phyloP scores from a whole-genome alignment of 1,140 invertebrate species.

The Helicoverpa zea region DNA sequence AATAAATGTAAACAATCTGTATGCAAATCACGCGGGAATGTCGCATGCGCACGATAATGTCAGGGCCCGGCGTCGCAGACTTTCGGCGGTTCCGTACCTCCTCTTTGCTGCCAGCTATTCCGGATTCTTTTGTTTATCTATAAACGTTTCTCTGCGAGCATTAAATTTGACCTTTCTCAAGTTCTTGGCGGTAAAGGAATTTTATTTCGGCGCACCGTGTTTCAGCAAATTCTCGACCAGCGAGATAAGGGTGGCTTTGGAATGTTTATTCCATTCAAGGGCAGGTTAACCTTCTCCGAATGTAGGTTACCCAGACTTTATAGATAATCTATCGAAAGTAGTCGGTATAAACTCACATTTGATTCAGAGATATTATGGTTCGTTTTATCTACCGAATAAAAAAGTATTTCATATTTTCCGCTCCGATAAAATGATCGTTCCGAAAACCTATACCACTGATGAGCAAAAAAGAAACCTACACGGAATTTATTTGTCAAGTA shows the following conservation, averaged over 20 bases:
- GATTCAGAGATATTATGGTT: not conserved
- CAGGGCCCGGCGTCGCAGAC: conserved; percentile 37
- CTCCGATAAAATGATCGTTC: conserved; percentile 45
- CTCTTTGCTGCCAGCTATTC: conserved; percentile 36
- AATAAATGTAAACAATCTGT: conserved; percentile 60
- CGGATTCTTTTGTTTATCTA: conserved; percentile 47
- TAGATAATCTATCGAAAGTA: conserved; percentile 12
- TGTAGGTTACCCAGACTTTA: conserved; percentile 15
- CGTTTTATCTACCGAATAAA: conserved; percentile 1
- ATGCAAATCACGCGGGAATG: conserved; percentile 60
- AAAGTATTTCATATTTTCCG: not conserved
- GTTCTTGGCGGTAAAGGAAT: conserved; percentile 24
- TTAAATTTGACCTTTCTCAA: conserved; percentile 48
- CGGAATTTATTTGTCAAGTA: conserved; percentile 78
- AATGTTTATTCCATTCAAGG: conserved; percentile 36
- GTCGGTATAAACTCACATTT: not conserved
- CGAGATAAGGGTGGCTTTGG: conserved; percentile 39
- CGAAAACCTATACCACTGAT: conserved; percentile 53
- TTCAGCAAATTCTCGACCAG: conserved; percentile 25
- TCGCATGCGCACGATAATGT: conserved; percentile 55
- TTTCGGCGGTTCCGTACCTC: conserved; percentile 31
- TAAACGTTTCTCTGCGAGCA: conserved; percentile 43
- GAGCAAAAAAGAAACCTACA: conserved; percentile 65
- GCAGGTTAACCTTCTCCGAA: conserved; percentile 1
- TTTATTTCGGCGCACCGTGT: conserved; percentile 32